Percentiles rank a stretch among this genome's conserved stretches.
Evolutionary conservation across 2,888 invertebrate genomes (phyloP).

Genomic region (Microctonus hyperodae): DNA sequence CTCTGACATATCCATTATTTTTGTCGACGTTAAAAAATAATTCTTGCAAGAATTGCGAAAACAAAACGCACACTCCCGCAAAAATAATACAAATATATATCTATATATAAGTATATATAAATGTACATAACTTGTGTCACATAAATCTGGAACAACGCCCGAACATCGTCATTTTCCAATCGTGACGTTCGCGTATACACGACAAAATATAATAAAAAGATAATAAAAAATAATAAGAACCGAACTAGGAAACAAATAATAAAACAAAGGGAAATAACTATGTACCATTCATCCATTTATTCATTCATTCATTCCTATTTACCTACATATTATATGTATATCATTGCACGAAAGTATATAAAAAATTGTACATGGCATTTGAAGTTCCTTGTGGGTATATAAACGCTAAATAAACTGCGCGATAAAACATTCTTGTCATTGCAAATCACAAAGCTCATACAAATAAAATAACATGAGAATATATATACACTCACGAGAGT

Average conservation of each 20-base stretch:
- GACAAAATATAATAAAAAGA: neutral
- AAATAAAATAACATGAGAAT: conserved; percentile 1
- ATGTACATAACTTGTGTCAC: neutral
- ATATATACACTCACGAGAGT: neutral
- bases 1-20: neutral
- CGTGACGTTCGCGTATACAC: neutral
- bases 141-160: conserved; percentile 30
- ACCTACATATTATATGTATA: neutral
- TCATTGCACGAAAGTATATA: neutral
- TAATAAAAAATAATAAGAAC: neutral
- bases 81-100: no score
- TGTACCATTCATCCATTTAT: neutral
- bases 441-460: conserved; percentile 5
- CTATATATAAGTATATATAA: neutral
- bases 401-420: neutral
- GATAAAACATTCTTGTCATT: conserved; percentile 3
- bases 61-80: conserved; percentile 11
- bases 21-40: conserved; percentile 7
- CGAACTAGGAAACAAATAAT: neutral
- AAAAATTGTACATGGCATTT: neutral
- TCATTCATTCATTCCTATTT: no score
- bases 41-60: conserved; percentile 15
- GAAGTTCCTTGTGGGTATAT: neutral
- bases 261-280: no score
- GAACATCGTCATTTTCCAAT: conserved; percentile 13